These are phyloP conservation scores for Lasioglossum malachurum DNA, from an alignment of 2,888 invertebrate genomes.

Conservation along the genomic window DNA sequence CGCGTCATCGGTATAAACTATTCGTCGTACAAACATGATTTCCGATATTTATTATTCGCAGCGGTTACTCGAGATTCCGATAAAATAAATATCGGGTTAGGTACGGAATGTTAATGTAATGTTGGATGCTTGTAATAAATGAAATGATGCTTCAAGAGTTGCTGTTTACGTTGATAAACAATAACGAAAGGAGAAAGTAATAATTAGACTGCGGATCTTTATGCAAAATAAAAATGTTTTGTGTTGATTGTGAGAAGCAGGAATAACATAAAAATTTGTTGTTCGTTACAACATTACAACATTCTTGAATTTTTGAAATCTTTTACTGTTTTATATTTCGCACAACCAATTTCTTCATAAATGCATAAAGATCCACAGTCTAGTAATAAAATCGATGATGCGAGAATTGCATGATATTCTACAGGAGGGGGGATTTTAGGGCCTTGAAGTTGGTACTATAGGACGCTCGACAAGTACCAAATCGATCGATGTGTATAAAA, in stretches of 20 bases:
- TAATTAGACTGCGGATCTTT: too few relatives aligned
- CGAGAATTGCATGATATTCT: not conserved
- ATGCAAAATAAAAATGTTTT: too few relatives aligned
- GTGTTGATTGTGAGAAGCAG: too few relatives aligned
- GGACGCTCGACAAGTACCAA: not conserved
- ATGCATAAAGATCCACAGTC: too few relatives aligned
- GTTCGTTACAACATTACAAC: too few relatives aligned
- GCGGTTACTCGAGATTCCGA: not conserved
- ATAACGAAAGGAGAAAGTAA: not conserved
- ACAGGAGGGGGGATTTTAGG: not conserved
- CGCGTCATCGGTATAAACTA: conserved; percentile 75
- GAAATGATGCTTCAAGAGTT: not conserved
- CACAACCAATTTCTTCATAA: too few relatives aligned
- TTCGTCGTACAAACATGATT: conserved; percentile 54
- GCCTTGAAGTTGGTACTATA: not conserved
- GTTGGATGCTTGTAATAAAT: not conserved
- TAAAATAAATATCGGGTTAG: not conserved
- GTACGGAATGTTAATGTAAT: not conserved
- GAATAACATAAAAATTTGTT: too few relatives aligned
- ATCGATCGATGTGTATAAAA: not conserved
- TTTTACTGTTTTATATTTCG: too few relatives aligned
- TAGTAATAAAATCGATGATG: not conserved
- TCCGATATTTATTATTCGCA: conserved; percentile 32
- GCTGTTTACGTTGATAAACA: not conserved
- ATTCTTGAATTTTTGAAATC: too few relatives aligned